Conservation (phyloP, 2,113 vertebrate species). For the Ptilonorhynchus violaceus region DNA sequence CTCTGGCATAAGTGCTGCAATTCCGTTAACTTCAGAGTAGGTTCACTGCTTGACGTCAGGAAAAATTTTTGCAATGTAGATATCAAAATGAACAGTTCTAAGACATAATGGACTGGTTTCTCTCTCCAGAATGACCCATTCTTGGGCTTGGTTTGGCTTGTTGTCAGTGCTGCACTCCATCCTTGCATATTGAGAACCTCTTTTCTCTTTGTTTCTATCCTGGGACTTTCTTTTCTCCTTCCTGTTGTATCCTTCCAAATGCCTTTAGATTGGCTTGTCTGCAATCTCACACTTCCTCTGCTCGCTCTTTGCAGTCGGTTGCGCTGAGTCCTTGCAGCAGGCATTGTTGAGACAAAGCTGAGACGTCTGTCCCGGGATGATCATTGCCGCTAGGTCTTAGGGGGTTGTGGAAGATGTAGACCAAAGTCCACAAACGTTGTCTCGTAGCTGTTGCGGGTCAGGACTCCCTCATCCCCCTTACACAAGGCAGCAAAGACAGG, state of each 20-base stretch:
- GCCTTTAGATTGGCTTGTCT: not conserved
- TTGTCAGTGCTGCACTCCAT: not conserved
- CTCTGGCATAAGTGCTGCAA: constrained; percentile 2
- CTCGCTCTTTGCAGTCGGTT: not conserved
- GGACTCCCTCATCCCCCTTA: not conserved
- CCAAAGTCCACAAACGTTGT: not conserved
- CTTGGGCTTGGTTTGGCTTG: not conserved
- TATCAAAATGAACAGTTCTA: not conserved
- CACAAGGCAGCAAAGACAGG: not conserved
- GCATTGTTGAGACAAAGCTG: not conserved
- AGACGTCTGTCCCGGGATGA: not conserved
- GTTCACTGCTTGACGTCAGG: not conserved
- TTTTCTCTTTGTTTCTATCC: not conserved
- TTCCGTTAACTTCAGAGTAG: constrained; percentile 14
- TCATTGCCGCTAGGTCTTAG: not conserved
- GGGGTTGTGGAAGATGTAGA: not conserved
- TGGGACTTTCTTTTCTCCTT: not conserved
- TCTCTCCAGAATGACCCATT: not conserved
- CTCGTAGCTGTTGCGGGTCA: not conserved
- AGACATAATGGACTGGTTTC: not conserved
- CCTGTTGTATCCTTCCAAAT: not conserved
- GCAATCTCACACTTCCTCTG: not conserved
- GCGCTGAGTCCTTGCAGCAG: not conserved
- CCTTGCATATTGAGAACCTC: not conserved
- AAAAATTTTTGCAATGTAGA: constrained; percentile 18